Percentiles rank a stretch among this genome's conserved stretches.
Evolutionary conservation across 1,140 invertebrate species (phyloP).

Genomic region (Drosophila funebris): DNA sequence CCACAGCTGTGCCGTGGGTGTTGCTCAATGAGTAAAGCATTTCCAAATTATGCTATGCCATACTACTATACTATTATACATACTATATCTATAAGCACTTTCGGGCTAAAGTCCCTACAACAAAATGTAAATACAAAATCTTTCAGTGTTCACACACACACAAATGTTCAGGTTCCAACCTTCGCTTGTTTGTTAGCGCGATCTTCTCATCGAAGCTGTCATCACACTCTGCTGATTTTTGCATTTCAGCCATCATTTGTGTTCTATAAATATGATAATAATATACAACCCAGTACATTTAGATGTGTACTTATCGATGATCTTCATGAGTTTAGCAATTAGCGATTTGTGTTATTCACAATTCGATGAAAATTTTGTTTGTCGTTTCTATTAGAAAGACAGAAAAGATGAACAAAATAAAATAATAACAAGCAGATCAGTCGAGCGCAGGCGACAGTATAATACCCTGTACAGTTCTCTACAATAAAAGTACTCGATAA

Average conservation of each 20-base stretch:
- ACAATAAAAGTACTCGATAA: too few relatives aligned
- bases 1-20: constrained; percentile 21
- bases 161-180: constrained; percentile 3
- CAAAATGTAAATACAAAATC: background rate
- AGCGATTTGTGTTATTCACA: background rate
- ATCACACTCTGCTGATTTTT: constrained; percentile 26
- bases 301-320: background rate
- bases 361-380: background rate
- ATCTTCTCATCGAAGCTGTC: constrained; percentile 22
- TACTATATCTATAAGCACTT: background rate
- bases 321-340: constrained; percentile 11
- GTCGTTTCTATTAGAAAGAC: too few relatives aligned
- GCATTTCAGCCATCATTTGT: constrained; percentile 6
- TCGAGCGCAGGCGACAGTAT: too few relatives aligned
- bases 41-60: background rate
- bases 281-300: background rate
- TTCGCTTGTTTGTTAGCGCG: background rate
- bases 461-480: too few relatives aligned
- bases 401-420: too few relatives aligned
- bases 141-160: constrained; percentile 15
- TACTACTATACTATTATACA: background rate
- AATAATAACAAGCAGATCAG: too few relatives aligned
- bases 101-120: background rate
- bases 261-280: constrained; percentile 6
- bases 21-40: background rate